Conservation (phyloP, 2,797 vertebrate genomes). For the Anas capensis region DNA sequence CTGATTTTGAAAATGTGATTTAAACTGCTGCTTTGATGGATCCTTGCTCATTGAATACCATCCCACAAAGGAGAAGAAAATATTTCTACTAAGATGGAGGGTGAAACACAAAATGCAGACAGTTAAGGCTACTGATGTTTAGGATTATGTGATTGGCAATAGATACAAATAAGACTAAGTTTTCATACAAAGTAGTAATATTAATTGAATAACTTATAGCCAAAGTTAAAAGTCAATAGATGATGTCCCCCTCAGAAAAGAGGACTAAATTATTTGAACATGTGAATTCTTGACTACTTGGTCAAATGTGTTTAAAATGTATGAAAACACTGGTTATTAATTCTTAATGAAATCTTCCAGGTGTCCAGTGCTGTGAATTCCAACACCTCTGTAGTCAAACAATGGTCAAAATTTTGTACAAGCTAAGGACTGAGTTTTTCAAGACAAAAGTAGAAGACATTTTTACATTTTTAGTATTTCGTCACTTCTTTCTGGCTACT, state of each 20-base stretch:
- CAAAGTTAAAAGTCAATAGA: neutral
- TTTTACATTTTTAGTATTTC: neutral
- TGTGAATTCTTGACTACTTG: neutral
- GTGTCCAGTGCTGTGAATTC: neutral
- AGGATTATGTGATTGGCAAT: neutral
- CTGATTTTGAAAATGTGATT: neutral
- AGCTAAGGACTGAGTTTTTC: neutral
- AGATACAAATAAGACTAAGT: neutral
- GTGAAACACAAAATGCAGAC: neutral
- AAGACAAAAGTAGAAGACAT: neutral
- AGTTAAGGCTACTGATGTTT: neutral
- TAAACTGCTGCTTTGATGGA: neutral
- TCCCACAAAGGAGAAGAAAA: neutral
- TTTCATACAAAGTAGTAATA: neutral
- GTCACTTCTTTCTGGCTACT: neutral
- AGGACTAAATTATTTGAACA: neutral
- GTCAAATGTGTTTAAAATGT: neutral
- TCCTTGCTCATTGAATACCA: neutral
- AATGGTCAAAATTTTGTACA: neutral
- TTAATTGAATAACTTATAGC: neutral
- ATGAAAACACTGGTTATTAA: neutral
- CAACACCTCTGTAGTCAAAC: neutral
- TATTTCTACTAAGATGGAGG: fast-evolving
- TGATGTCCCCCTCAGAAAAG: neutral
- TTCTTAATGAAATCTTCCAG: neutral